Evolutionary conservation across 1,140 invertebrate species (phyloP), one percentile per base, ranked within the genome.

Genomic region (Drosophila lacertosa): DNA sequence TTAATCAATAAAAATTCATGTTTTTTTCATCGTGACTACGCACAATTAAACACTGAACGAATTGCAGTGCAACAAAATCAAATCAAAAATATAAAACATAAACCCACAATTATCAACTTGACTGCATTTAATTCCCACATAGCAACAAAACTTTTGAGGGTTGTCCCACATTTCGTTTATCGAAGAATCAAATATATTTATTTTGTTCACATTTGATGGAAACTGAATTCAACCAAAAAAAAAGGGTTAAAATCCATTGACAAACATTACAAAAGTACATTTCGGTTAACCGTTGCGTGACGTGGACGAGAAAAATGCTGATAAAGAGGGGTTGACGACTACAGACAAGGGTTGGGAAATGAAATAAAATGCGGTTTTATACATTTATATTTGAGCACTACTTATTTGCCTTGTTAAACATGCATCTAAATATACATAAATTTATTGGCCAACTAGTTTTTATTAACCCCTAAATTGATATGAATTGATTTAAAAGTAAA

Each of bases 261-360:
- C 6, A 48, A 47, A 42, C 55, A 62, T 50, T 40, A 50, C 35
- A 42, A 51, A 53, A 64, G 29, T 64, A 44, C 9, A n/a, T n/a
- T 53, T 26, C 60, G 45, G 40, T 54, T 54, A 64, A 64, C 16
- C 35, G 39, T 63, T 63, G 59, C 47, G 59, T 63, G 59, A 53
- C 48, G 13, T 44, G 50, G 10, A 10, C 44, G 54, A 54, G 7
- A 26, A 37, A 15, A 35, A n/a, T 3, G 7, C 15, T 15, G 33
- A 2, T 7, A 10, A 11, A 4, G 9, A 22, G 10, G 32, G 11
- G 11, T 1, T 3, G n/a, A 26, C 20, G 2, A 3, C 7, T n/a
- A 44, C 11, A 10, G n/a, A 29, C 35, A 40, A 63, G 60, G 60
- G 60, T 47, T 54, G 40, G 37, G 29, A 45, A 54, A 64, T 54